Conservation (phyloP, 1,140 invertebrate genomes). For the Zaprionus gabonicus region DNA sequence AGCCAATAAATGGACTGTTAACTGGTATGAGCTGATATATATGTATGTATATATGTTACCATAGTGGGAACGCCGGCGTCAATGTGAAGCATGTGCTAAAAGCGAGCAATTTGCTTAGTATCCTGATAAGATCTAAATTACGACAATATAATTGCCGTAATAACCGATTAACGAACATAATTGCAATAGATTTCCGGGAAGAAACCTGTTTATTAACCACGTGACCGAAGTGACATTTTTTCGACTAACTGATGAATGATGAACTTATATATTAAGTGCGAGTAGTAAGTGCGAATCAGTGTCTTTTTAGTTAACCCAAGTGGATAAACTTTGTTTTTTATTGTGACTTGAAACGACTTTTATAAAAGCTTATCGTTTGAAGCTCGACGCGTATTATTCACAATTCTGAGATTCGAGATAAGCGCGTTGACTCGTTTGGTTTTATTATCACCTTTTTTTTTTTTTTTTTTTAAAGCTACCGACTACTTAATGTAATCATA, state of each 20-base stretch:
- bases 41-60: no score
- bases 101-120: not conserved
- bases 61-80: not conserved
- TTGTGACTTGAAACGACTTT: constrained; percentile 4
- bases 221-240: constrained; percentile 10
- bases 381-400: constrained; percentile 12
- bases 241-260: not conserved
- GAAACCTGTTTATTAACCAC: constrained; percentile 9
- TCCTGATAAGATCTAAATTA: constrained; percentile 14
- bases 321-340: constrained; percentile 29
- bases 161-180: constrained; percentile 28
- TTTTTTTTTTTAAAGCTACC: constrained; percentile 4
- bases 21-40: not conserved
- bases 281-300: not conserved
- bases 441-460: constrained; percentile 20
- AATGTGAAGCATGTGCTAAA: constrained; percentile 30
- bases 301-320: constrained; percentile 11
- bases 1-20: constrained; percentile 26
- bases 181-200: constrained; percentile 28
- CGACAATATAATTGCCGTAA: constrained; percentile 32
- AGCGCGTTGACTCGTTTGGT: constrained; percentile 9
- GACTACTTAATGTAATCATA: constrained; percentile 17
- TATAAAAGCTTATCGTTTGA: constrained; percentile 20
- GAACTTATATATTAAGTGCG: not conserved
- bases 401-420: constrained; percentile 24